A percentile compares a stretch with the other conserved stretches of the same genome.
phyloP scores from a whole-genome alignment of 2,797 vertebrate genomes.

The Chelidonichthys spinosus region DNA sequence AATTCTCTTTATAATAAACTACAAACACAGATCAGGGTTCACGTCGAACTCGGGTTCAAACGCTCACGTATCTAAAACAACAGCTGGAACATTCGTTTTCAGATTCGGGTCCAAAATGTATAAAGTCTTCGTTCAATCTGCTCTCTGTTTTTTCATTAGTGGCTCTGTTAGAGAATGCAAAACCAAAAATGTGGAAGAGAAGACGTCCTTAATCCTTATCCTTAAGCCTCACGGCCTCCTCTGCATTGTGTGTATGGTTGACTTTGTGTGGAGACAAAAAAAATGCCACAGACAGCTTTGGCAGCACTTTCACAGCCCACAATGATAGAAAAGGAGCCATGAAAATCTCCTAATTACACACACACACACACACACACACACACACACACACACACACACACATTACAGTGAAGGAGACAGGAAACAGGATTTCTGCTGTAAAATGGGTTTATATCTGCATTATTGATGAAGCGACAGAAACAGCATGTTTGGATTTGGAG shows the following conservation, averaged over 20 bases:
- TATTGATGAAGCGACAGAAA: conserved; percentile 27
- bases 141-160: too few species aligned
- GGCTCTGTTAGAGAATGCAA: neutral
- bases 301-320: conserved; percentile 62
- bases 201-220: conserved; percentile 14
- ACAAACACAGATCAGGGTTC: neutral
- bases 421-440: conserved; percentile 39
- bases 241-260: conserved; percentile 12
- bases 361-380: conserved; percentile 28
- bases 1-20: neutral
- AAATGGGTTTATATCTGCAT: conserved; percentile 42
- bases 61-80: too few species aligned
- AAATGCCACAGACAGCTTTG: conserved; percentile 57
- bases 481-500: conserved; percentile 8
- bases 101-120: too few species aligned
- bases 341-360: conserved; percentile 71
- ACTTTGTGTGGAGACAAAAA: conserved; percentile 30
- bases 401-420: conserved; percentile 15
- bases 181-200: conserved; percentile 17
- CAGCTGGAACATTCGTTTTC: too few species aligned
- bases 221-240: conserved; percentile 13
- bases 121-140: neutral
- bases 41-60: too few species aligned
- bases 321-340: conserved; percentile 63
- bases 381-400: conserved; percentile 1